A percentile compares a stretch with the other conserved stretches of the same genome.
Evolutionary conservation across 2,113 vertebrate species (phyloP).

Genomic region (Caranx melampygus): DNA sequence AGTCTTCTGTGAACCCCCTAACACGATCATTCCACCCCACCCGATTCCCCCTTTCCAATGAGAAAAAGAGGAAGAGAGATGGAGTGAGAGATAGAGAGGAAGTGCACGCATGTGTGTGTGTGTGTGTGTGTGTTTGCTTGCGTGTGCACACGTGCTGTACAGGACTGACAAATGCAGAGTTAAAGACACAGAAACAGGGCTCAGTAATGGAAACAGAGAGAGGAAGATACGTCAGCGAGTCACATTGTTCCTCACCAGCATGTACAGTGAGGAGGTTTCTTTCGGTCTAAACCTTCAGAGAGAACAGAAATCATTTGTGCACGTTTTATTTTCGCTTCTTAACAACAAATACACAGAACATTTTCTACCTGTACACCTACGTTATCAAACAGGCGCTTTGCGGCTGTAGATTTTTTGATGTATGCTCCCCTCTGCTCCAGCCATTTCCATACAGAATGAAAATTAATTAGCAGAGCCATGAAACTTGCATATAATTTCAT

Average conservation of each 20-base stretch:
- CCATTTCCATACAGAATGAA: neutral
- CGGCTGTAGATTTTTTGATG: neutral
- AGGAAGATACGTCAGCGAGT: conserved; percentile 34
- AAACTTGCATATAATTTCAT: conserved; percentile 7
- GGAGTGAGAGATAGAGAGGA: conserved; percentile 62
- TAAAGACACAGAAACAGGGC: conserved; percentile 55
- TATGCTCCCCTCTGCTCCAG: neutral
- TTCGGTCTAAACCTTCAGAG: conserved; percentile 6
- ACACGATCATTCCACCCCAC: conserved; percentile 73
- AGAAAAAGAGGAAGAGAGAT: conserved; percentile 71
- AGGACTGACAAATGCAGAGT: conserved; percentile 47
- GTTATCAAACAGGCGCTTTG: neutral
- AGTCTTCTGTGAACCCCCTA: conserved; percentile 82
- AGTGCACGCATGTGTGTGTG: conserved; percentile 25
- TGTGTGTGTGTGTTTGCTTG: conserved; percentile 16
- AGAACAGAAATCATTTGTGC: neutral
- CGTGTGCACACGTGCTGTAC: conserved; percentile 6
- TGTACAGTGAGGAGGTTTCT: conserved; percentile 3
- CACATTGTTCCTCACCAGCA: conserved; percentile 43
- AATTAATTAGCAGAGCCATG: conserved; percentile 18
- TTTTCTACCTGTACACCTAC: neutral
- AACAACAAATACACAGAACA: neutral
- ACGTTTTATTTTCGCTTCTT: neutral
- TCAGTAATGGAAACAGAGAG: conserved; percentile 55
- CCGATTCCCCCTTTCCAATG: conserved; percentile 56